Evolutionary conservation across 2,888 invertebrate genomes (phyloP), one percentile per base, ranked within the genome.

Genomic region (Sussaba pulchella): DNA sequence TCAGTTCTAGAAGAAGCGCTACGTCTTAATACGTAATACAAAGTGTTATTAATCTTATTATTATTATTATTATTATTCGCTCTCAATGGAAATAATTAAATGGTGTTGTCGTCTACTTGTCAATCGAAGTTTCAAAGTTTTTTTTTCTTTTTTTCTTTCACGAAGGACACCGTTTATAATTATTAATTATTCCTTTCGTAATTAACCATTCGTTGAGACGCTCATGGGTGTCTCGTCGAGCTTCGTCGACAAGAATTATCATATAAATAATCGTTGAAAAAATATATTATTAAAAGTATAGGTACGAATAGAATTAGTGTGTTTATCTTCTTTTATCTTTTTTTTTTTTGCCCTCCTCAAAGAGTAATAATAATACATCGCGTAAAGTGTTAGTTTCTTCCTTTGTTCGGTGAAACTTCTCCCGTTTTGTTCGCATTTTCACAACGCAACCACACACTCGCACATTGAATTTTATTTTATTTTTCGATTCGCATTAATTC

Each of bases 251-350:
- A 79, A 82, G 67, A 83, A 67, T 78, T 82, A 84, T 31, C 6
- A n/a, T 87, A 88, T 88, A 87, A 86, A 87, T 86, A 87, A 87
- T 86, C 83, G 78, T 86, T 87, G 86, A 85, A 88, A 87, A 88
- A 88, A 87, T 88, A 87, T 87, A 87, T 86, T 84, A 85, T 87
- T 86, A 85, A 85, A 84, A 86, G 82, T 78, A 78, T 87, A 85
- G 85, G 80, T 85, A 87, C 83, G 81, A 81, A 82, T 85, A 82
- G 82, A 83, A 81, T 86, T 82, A 85, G 79, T 82, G 82, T 81
- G 31, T 31, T 39, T 12, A 10, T 52, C 41, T 5, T 17, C 50
- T 39, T 24, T 39, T n/a, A 8, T 5, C 17, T 52, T 41, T n/a
- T n/a, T n/a, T n/a, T 41, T 47, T 21, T n/a, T 54, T 54, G 54